Evolutionary conservation across 2,797 vertebrate species (phyloP).

Genomic region (Phaenicophaeus curvirostris): DNA sequence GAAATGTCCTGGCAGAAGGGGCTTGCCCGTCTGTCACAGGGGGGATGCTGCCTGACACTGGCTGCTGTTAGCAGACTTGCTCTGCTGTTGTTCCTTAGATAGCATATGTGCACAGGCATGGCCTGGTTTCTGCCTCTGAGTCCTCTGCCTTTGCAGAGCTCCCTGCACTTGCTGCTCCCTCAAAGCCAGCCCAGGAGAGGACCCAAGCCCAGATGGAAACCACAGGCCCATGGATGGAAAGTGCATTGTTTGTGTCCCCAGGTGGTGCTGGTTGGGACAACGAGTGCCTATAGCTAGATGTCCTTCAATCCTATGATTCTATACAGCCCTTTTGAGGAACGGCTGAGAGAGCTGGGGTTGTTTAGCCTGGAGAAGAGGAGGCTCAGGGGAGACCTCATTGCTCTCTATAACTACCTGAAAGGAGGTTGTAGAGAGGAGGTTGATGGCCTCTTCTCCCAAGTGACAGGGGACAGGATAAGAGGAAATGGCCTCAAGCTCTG

Average conservation of each 20-base stretch:
- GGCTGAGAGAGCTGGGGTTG: no score
- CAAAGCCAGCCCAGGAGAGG: neutral
- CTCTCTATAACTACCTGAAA: no score
- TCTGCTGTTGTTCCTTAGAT: neutral
- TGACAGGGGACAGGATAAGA: no score
- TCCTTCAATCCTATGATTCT: no score
- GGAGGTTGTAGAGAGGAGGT: no score
- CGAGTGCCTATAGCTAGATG: no score
- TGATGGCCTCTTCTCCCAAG: no score
- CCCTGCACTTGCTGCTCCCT: neutral
- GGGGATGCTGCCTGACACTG: neutral
- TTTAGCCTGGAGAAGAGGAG: no score
- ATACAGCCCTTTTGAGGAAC: no score
- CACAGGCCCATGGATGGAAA: neutral
- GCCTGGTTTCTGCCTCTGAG: neutral
- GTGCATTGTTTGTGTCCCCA: no score
- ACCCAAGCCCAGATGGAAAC: neutral
- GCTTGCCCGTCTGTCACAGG: neutral
- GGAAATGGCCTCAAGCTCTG: no score
- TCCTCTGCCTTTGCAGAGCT: neutral
- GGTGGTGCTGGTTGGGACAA: neutral
- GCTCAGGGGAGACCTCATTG: no score
- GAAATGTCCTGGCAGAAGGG: neutral
- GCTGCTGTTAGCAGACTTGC: neutral
- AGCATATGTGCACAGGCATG: fast-evolving